Evolutionary conservation across 2,888 invertebrate species (phyloP).

Genomic region (Arenicola marina): DNA sequence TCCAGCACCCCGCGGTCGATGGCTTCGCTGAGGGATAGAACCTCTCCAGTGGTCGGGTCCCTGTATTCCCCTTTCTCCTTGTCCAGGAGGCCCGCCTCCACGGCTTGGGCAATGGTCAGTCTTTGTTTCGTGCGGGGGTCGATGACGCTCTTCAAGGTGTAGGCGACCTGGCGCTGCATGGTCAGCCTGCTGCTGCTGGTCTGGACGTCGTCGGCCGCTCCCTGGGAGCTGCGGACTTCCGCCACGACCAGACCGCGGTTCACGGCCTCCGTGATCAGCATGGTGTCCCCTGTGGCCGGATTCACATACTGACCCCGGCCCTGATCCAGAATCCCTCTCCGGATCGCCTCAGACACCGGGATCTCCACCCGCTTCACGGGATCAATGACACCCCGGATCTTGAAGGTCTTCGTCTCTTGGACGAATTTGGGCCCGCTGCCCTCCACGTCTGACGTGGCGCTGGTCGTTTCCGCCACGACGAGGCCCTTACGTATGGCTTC

Average conservation of each 20-base stretch:
- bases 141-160: conserved; percentile 66
- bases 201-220: conserved; percentile 12
- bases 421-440: conserved; percentile 33
- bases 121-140: conserved; percentile 71
- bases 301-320: conserved; percentile 33
- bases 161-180: conserved; percentile 51
- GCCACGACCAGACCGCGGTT: conserved; percentile 38
- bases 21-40: conserved; percentile 76
- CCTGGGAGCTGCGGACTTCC: conserved; percentile 15
- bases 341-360: conserved; percentile 82
- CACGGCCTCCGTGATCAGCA: conserved; percentile 45
- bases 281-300: conserved; percentile 70
- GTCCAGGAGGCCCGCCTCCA: conserved; percentile 86
- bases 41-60: conserved; percentile 67
- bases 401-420: conserved; percentile 74
- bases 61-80: conserved; percentile 78
- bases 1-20: conserved; percentile 72
- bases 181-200: conserved; percentile 33
- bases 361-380: conserved; percentile 81
- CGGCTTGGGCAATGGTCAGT: conserved; percentile 84
- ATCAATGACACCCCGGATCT: conserved; percentile 76
- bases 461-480: conserved; percentile 62
- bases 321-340: conserved; percentile 65
- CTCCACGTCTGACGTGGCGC: conserved; percentile 44
- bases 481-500: conserved; percentile 82